Base-by-base conservation (phyloP, 2,888 invertebrate species). In the Temnothorax unifasciatus region DNA sequence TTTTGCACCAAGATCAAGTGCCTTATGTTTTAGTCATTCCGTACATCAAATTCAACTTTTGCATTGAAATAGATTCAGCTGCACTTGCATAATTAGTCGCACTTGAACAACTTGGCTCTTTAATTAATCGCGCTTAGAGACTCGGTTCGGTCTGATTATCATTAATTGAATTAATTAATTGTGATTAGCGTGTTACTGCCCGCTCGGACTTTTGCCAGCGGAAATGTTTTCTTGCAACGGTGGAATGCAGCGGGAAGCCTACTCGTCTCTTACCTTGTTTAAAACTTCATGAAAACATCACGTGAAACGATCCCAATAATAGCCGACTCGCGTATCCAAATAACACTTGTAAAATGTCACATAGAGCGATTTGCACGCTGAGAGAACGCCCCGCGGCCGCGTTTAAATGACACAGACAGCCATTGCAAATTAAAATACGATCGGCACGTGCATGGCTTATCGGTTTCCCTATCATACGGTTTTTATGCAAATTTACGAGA, bases 251-350 rank as follows among this genome's bases (percentile, higher is more conserved):
- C 50, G 25, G 29, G 13, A 68, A 77, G 25, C 11, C 25, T 47
- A 21, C 15, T 47, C 21, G n/a, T 38, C 29, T 41, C 57, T 57
- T 44, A 25, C 59, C n/a, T 54, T 38, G 71, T 73, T 71, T 38
- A 25, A 76, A 47, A 68, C 41, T 11, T 69, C 25, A n/a, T 54
- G 52, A 77, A 77, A 77, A 77, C 41, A 77, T 69, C 77, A 69
- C 77, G 77, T 41, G 52, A 50, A 34, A 77, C 77, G 41, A 18
- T 25, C 34, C 21, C n/a, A 81, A 81, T 73, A 59, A 81, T 74
- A 81, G 75, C 47, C 21, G 34, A 25, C 52, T 68, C 47, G 34
- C 25, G 38, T 79, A 44, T 54, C 34, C 34, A 47, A 47, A 81
- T 74, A 59, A 47, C 47, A 2, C 6, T 47, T 44, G 73, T 79